phyloP scores from a whole-genome alignment of 2,888 invertebrate genomes.

The Orthosia gracilis region DNA sequence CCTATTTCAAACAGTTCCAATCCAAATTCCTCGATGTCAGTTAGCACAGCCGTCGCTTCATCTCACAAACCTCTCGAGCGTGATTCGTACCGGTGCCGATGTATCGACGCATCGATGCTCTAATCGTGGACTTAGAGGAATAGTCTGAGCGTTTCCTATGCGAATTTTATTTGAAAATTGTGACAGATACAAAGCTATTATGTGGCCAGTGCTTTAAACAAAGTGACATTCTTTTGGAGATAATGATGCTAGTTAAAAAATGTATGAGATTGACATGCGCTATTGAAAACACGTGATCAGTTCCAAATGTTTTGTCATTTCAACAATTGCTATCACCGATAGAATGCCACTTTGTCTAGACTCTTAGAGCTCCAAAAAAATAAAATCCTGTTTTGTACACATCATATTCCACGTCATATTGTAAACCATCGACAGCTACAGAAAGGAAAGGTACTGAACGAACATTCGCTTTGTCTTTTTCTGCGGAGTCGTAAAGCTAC shows the following conservation, averaged over 20 bases:
- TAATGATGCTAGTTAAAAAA: background rate
- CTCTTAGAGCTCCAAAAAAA: no score
- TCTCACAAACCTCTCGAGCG: constrained; percentile 24
- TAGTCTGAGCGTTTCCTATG: background rate
- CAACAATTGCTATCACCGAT: no score
- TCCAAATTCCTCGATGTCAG: background rate
- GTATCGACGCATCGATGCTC: constrained; percentile 25
- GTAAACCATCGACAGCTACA: no score
- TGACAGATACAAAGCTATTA: background rate
- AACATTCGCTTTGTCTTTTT: background rate
- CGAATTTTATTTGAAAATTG: background rate
- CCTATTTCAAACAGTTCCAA: background rate
- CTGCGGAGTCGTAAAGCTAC: background rate
- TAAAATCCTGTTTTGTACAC: background rate
- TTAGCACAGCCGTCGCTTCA: background rate
- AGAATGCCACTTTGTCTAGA: no score
- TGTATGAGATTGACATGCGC: background rate
- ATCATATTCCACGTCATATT: no score
- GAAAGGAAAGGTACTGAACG: background rate
- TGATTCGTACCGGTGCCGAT: constrained; percentile 25
- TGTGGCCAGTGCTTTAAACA: background rate
- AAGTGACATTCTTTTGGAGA: background rate
- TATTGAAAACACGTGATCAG: no score
- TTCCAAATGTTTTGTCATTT: no score
- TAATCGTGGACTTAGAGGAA: background rate